phyloP scores from a whole-genome alignment of 2,888 invertebrate genomes.

The Crepidodera aurea region DNA sequence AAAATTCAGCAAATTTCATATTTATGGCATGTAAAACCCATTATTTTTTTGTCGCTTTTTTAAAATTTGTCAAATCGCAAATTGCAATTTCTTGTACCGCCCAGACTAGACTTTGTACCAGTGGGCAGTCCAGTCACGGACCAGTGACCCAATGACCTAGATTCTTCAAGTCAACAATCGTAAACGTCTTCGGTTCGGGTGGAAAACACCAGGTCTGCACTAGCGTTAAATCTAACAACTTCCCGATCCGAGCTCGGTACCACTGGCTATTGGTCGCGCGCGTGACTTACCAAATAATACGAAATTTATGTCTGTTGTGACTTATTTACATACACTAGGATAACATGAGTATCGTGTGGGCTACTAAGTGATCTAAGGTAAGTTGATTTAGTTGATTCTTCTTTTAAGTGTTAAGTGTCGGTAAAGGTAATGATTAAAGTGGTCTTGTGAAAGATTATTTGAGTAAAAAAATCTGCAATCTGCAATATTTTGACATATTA shows the following conservation, averaged over 20 bases:
- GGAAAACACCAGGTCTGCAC: slow-evolving; percentile 28
- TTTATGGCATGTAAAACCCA: no score
- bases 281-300: slow-evolving; percentile 11
- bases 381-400: background rate
- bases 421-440: no score
- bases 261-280: slow-evolving; percentile 22
- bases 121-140: slow-evolving; percentile 58
- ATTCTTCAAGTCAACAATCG: slow-evolving; percentile 51
- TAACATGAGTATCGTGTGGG: background rate
- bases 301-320: slow-evolving; percentile 13
- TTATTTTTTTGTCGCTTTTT: no score
- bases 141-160: slow-evolving; percentile 60
- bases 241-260: slow-evolving; percentile 10
- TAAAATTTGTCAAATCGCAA: no score
- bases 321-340: background rate
- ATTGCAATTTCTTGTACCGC: background rate
- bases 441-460: no score
- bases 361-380: background rate
- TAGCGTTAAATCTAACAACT: slow-evolving; percentile 34
- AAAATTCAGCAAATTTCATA: no score
- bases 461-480: no score
- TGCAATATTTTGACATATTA: no score
- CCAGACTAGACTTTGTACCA: background rate
- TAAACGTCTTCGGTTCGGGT: slow-evolving; percentile 35
- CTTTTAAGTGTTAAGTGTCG: background rate